A percentile compares a stretch with the other conserved stretches of the same genome.
Evolutionary conservation across 2,113 vertebrate genomes (phyloP).

Genomic region (Mola mola): DNA sequence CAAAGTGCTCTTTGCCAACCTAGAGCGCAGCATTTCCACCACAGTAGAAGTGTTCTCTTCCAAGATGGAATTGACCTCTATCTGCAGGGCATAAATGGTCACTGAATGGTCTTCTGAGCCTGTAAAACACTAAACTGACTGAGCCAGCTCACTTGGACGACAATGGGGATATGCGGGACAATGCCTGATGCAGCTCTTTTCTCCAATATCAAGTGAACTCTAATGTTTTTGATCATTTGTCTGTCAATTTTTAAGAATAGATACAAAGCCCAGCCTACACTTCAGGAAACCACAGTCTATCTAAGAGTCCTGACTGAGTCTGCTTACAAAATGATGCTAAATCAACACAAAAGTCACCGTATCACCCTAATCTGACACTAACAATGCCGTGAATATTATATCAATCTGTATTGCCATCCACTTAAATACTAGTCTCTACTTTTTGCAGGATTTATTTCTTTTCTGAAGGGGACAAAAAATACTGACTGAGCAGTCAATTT

Average conservation of each 20-base stretch:
- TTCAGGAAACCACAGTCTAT: neutral
- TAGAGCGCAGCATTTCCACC: slow-evolving; percentile 24
- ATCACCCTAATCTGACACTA: neutral
- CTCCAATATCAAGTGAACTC: slow-evolving; percentile 16
- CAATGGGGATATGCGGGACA: slow-evolving; percentile 34
- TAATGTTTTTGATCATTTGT: too few species aligned
- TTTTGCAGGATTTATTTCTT: neutral
- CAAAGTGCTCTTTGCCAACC: neutral
- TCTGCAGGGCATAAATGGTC: slow-evolving; percentile 40
- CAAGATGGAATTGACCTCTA: slow-evolving; percentile 20
- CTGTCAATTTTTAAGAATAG: too few species aligned
- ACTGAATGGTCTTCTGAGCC: slow-evolving; percentile 60
- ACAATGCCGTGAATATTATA: neutral
- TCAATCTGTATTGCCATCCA: neutral
- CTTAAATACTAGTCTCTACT: neutral
- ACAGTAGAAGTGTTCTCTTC: slow-evolving; percentile 6
- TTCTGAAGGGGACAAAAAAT: slow-evolving; percentile 8
- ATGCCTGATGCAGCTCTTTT: slow-evolving; percentile 38
- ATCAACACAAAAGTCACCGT: neutral
- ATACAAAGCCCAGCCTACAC: neutral
- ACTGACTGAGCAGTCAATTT: slow-evolving; percentile 9
- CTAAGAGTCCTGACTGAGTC: neutral
- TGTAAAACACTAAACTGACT: slow-evolving; percentile 48
- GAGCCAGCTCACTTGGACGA: slow-evolving; percentile 39
- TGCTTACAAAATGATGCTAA: neutral